Conservation (phyloP, 2,797 vertebrate species). For the Hydrolagus colliei region DNA sequence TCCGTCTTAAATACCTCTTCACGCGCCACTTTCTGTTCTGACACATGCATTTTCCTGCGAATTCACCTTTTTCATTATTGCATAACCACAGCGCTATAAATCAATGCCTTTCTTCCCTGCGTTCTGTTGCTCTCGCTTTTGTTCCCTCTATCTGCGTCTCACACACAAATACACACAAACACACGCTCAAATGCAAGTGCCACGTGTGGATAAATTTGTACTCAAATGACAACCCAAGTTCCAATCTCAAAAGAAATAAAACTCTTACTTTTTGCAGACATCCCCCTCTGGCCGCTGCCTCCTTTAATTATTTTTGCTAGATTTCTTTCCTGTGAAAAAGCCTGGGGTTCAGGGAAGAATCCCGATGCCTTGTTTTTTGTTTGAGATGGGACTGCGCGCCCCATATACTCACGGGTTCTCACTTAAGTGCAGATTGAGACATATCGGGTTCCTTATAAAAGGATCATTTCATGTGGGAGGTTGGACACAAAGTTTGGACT, state of each 20-base stretch:
- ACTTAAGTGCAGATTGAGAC: conserved; percentile 97
- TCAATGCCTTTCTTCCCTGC: conserved; percentile 32
- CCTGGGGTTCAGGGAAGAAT: conserved; percentile 51
- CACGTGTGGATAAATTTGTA: conserved; percentile 66
- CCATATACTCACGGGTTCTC: conserved; percentile 70
- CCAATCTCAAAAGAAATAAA: conserved; percentile 52
- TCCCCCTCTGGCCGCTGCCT: conserved; percentile 60
- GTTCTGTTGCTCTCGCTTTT: conserved; percentile 46
- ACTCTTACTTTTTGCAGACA: conserved; percentile 62
- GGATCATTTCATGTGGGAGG: conserved; percentile 99
- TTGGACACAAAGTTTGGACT: conserved; percentile 98
- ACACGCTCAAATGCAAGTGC: conserved; percentile 51
- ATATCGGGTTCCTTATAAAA: conserved; percentile 96
- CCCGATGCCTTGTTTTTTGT: conserved; percentile 59
- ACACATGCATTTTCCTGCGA: conserved; percentile 24
- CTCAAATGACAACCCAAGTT: conserved; percentile 55
- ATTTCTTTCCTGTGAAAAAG: conserved; percentile 58
- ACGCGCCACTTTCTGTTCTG: too few relatives aligned
- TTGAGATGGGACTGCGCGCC: conserved; percentile 61
- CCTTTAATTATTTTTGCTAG: conserved; percentile 62
- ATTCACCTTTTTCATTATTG: conserved; percentile 38
- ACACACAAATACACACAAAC: conserved; percentile 40
- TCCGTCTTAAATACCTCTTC: too few relatives aligned
- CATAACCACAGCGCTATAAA: conserved; percentile 29
- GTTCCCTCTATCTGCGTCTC: conserved; percentile 40